phyloP scores from a whole-genome alignment of 2,888 invertebrate species.

The Apotomis turbidana region DNA sequence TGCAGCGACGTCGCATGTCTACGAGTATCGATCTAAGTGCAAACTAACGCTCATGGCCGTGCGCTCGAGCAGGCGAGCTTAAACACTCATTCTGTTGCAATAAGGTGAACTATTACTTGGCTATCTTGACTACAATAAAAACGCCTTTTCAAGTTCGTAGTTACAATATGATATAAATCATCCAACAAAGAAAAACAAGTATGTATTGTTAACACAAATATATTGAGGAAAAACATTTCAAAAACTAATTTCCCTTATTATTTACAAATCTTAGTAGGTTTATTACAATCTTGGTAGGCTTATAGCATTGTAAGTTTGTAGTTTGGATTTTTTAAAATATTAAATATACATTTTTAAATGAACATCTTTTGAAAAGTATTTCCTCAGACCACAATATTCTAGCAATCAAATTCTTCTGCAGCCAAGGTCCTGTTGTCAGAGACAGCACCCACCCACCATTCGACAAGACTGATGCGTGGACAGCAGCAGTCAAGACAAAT shows the following conservation, averaged over 20 bases:
- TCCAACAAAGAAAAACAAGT: too few species aligned
- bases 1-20: background rate
- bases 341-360: too few species aligned
- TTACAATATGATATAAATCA: too few species aligned
- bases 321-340: too few species aligned
- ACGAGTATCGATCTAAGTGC: background rate
- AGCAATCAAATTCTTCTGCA: background rate
- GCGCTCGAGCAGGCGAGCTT: background rate
- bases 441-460: slow-evolving; percentile 76
- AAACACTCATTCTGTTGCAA: background rate
- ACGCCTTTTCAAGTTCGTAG: too few species aligned
- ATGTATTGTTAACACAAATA: too few species aligned
- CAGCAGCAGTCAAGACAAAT: slow-evolving; percentile 72
- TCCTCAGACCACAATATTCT: background rate
- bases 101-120: background rate
- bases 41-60: background rate
- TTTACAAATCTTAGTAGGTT: background rate
- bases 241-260: background rate
- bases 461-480: slow-evolving; percentile 78
- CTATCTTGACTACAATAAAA: too few species aligned
- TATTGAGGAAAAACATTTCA: too few species aligned
- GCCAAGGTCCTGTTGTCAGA: slow-evolving; percentile 42
- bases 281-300: background rate
- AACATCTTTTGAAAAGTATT: too few species aligned
- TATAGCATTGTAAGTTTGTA: background rate